Evolutionary conservation across 2,113 vertebrate genomes (phyloP).

Genomic region (Scomber colias): DNA sequence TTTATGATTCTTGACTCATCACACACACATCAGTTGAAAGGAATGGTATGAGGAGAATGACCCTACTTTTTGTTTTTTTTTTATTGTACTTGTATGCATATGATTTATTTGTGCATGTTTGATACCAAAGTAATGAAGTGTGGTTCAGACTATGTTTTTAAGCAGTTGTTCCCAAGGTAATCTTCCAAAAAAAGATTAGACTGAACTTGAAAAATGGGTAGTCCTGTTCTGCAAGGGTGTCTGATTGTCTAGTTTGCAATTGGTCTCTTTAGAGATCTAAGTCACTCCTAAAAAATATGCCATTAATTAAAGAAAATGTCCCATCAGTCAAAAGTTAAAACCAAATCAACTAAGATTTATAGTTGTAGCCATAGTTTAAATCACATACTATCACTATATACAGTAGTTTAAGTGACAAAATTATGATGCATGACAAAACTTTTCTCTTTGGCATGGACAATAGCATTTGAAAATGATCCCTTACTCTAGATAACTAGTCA

Average conservation of each 20-base stretch:
- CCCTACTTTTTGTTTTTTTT: background rate
- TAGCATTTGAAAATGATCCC: conserved; percentile 29
- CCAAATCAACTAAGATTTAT: conserved; percentile 4
- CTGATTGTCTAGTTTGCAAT: conserved; percentile 25
- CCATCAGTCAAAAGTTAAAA: conserved; percentile 12
- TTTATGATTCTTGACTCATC: conserved; percentile 20
- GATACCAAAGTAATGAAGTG: conserved; percentile 67
- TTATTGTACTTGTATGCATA: conserved; percentile 35
- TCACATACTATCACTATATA: conserved; percentile 29
- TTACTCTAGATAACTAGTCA: conserved; percentile 37
- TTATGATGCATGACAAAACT: conserved; percentile 47
- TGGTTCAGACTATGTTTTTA: conserved; percentile 30
- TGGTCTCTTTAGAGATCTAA: conserved; percentile 9
- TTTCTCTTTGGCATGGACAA: conserved; percentile 48
- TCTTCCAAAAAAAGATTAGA: conserved; percentile 37
- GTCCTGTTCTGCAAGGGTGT: conserved; percentile 17
- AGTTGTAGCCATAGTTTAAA: conserved; percentile 23
- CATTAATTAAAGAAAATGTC: background rate
- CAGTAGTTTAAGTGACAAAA: conserved; percentile 42
- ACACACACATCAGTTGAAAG: conserved; percentile 33
- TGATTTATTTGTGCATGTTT: conserved; percentile 20
- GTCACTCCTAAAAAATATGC: background rate
- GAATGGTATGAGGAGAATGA: conserved; percentile 6
- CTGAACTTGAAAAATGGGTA: conserved; percentile 9
- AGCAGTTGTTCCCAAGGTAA: conserved; percentile 25